These are phyloP conservation scores for Stegastes partitus DNA, from an alignment of 2,113 vertebrate species.

Conservation along the genomic window DNA sequence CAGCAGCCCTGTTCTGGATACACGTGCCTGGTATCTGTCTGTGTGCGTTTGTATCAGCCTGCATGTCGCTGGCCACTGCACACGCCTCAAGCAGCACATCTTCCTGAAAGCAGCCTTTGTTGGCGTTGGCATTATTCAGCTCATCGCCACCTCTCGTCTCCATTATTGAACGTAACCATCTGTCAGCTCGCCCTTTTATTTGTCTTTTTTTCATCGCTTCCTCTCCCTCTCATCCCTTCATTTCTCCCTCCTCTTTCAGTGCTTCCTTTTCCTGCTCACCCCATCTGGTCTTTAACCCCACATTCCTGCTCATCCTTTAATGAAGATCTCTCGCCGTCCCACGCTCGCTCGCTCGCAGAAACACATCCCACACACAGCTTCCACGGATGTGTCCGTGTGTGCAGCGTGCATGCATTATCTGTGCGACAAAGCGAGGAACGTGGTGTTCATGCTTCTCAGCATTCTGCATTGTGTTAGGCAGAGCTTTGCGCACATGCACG, in stretches of 20 bases:
- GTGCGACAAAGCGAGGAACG: conserved; percentile 25
- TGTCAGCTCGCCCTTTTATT: conserved; percentile 38
- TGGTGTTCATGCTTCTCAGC: conserved; percentile 20
- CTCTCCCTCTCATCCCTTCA: conserved; percentile 46
- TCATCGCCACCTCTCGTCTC: conserved; percentile 56
- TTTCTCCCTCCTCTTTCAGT: conserved; percentile 42
- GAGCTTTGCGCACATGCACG: conserved; percentile 6
- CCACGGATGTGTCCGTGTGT: conserved; percentile 30
- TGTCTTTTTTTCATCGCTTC: conserved; percentile 31
- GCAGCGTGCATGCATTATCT: conserved; percentile 2
- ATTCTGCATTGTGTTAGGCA: neutral
- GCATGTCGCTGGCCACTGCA: neutral
- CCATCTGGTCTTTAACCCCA: conserved; percentile 79
- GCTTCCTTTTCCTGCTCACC: conserved; percentile 71
- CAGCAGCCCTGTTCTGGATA: conserved; percentile 1
- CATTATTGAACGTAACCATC: conserved; percentile 69
- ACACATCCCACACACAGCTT: conserved; percentile 71
- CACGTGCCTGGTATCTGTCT: neutral
- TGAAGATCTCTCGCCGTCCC: conserved; percentile 70
- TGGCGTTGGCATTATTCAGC: conserved; percentile 50
- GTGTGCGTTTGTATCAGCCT: neutral
- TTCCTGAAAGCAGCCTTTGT: conserved; percentile 46
- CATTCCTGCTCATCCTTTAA: conserved; percentile 61
- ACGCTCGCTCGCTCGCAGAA: conserved; percentile 47
- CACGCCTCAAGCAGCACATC: conserved; percentile 32